A percentile compares a stretch with the other conserved stretches of the same genome.
Conservation (phyloP, 2,113 vertebrate species). For the Cyprinodon brontotheroides region DNA sequence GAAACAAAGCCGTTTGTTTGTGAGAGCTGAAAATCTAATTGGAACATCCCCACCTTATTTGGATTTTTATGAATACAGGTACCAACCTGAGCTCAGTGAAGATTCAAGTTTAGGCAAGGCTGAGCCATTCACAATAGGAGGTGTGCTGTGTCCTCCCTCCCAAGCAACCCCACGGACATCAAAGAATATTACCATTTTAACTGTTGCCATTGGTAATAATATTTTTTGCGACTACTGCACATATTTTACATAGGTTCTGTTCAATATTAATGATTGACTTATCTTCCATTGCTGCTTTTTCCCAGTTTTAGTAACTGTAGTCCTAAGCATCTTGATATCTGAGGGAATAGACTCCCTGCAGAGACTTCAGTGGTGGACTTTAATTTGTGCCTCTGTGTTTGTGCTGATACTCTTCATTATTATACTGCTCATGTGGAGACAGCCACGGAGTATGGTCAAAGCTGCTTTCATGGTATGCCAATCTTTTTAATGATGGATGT, state of each 20-base stretch:
- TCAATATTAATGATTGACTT: background rate
- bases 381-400: slow-evolving; percentile 65
- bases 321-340: slow-evolving; percentile 67
- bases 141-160: slow-evolving; percentile 62
- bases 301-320: slow-evolving; percentile 64
- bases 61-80: slow-evolving; percentile 68
- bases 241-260: background rate
- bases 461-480: slow-evolving; percentile 83
- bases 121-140: slow-evolving; percentile 52
- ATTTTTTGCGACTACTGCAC: background rate
- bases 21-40: background rate
- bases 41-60: background rate
- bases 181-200: slow-evolving; percentile 68
- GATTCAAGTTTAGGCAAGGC: slow-evolving; percentile 41
- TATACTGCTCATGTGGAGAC: slow-evolving; percentile 81
- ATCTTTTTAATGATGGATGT: background rate
- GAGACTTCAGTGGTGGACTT: slow-evolving; percentile 74
- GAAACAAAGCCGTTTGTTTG: no score
- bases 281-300: background rate
- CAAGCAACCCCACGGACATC: slow-evolving; percentile 69
- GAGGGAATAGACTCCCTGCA: slow-evolving; percentile 52
- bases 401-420: slow-evolving; percentile 65
- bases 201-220: slow-evolving; percentile 61
- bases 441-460: slow-evolving; percentile 79
- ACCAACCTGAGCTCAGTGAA: slow-evolving; percentile 54